Percentiles rank a stretch among this genome's conserved stretches.
Evolutionary conservation across 2,888 invertebrate species (phyloP).

Genomic region (Napeogenes inachia): DNA sequence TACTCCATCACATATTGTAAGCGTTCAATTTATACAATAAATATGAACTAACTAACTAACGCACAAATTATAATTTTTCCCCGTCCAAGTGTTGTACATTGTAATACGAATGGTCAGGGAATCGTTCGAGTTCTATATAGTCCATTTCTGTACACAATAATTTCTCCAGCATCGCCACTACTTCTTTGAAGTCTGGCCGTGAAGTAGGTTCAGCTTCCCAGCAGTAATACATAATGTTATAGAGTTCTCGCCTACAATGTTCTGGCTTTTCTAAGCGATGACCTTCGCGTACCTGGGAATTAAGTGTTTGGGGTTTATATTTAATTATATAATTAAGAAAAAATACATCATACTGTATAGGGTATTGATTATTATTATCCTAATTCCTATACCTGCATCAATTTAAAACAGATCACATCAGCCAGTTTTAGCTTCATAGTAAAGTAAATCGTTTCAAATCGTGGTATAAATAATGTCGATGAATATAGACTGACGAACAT

Average conservation of each 20-base stretch:
- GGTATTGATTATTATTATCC: too few relatives aligned
- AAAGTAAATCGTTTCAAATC: too few relatives aligned
- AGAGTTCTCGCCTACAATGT: conserved; percentile 93
- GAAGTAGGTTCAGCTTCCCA: conserved; percentile 93
- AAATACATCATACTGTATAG: too few relatives aligned
- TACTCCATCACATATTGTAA: not conserved
- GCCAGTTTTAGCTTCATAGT: too few relatives aligned
- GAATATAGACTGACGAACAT: too few relatives aligned
- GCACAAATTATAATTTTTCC: conserved; percentile 78
- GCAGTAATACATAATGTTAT: conserved; percentile 97
- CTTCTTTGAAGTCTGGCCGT: conserved; percentile 90
- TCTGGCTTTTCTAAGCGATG: conserved; percentile 94
- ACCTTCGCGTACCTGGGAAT: conserved; percentile 86
- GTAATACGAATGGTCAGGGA: conserved; percentile 95
- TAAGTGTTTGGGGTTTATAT: not conserved
- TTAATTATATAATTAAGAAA: too few relatives aligned
- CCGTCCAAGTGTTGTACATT: conserved; percentile 91
- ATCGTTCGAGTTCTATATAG: conserved; percentile 93
- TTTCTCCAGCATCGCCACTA: conserved; percentile 87
- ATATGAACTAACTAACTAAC: not conserved
- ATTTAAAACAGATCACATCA: too few relatives aligned
- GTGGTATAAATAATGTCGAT: too few relatives aligned
- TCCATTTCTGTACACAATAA: conserved; percentile 93
- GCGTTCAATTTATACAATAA: not conserved
- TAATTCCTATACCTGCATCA: too few relatives aligned